Base-by-base conservation (phyloP, 2,797 vertebrate species). In the Sparus aurata region DNA sequence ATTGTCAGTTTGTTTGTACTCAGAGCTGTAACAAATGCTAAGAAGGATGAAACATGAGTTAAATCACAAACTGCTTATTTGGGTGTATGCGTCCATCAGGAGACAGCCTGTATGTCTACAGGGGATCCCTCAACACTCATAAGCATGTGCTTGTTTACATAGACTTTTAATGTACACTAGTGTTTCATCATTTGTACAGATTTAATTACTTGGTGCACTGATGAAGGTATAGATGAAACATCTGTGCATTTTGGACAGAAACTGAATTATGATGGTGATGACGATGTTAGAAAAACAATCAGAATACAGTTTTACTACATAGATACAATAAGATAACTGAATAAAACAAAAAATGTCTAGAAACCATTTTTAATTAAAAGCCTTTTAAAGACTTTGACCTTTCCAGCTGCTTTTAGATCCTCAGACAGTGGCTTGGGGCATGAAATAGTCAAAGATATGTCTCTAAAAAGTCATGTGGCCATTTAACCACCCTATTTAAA, bases 101-200 rank as follows among this genome's bases (percentile, higher is more conserved):
- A 13, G 46, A 16, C 12, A 18, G 3, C 3, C 6, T 72, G 20
- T 34, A 11, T 54, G 20, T 55, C 41, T 10, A n/a, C 2, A 20
- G 23, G 46, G 25, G 54, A 52, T 68, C 12, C 3, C 8, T 18
- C 20, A 30, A 60, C 10, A 30, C 17, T 22, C 2, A 38, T 45
- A 25, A 66, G 71, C 67, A 65, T 16, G 69, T 50, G 25, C 58
- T 13, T 53, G 18, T 27, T 65, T 73, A 16, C 38, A 5, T n/a
- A 43, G 34, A 53, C 13, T 34, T 27, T 46, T 45, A 52, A 10
- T 38, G 27, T 45, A 23, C 34, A 18, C 12, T 54, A 30, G 9
- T 15, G 8, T 38, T 34, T 41, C 22, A 45, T 34, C 2, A 34
- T 38, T 38, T 52, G 23, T 55, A 23, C 69, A 66, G 7, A 54